These are phyloP conservation scores for Paedocypris sp. DNA, from an alignment of 2,113 vertebrate species.

Conservation along the genomic window DNA sequence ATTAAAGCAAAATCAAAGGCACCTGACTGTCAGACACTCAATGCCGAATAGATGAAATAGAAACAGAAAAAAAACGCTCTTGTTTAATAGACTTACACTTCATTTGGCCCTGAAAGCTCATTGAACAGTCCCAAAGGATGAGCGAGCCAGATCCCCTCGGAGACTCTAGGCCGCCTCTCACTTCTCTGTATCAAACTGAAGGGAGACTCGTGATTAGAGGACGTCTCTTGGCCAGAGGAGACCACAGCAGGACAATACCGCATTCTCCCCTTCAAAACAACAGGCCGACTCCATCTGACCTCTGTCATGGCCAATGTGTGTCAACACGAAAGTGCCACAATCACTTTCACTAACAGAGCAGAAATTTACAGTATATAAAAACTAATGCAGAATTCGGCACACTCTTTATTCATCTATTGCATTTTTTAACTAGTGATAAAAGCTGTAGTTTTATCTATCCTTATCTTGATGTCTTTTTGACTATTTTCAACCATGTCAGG, in stretches of 20 bases:
- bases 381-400: no score
- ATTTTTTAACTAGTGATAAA: no score
- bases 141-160: conserved; percentile 39
- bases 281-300: conserved; percentile 65
- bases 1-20: conserved; percentile 61
- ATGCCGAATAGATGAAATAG: conserved; percentile 52
- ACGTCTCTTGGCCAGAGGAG: conserved; percentile 45
- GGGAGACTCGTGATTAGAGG: conserved; percentile 49
- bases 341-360: conserved; percentile 40
- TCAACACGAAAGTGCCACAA: conserved; percentile 51
- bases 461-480: no score
- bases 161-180: conserved; percentile 27
- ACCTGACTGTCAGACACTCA: conserved; percentile 56
- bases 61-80: conserved; percentile 60
- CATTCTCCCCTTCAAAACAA: conserved; percentile 58
- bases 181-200: conserved; percentile 40
- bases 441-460: no score
- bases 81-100: conserved; percentile 78
- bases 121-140: conserved; percentile 68
- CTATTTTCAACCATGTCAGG: no score
- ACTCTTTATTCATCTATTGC: no score
- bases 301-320: conserved; percentile 64
- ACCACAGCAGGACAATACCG: conserved; percentile 56
- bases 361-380: no score
- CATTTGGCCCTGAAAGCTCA: conserved; percentile 74